phyloP scores from a whole-genome alignment of 23 tunicate genomes.

The Clavelina lepadiformis region DNA sequence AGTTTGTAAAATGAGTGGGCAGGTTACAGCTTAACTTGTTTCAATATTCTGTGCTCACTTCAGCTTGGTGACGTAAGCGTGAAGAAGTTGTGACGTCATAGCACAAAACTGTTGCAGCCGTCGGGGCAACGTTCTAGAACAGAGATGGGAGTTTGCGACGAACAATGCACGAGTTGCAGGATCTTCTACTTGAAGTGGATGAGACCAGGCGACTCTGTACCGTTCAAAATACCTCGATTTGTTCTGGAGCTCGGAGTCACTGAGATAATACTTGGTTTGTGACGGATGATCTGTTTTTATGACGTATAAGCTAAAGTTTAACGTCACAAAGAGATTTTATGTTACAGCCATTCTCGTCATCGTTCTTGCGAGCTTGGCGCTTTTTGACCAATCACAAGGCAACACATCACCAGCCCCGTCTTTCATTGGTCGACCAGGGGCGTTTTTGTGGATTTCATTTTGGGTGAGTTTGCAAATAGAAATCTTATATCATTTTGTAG shows the following conservation, averaged over 20 bases:
- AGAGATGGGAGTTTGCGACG: no score
- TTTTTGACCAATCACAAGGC: conserved; percentile 56
- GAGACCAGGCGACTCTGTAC: conserved; percentile 83
- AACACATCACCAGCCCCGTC: conserved; percentile 75
- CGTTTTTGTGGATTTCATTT: conserved; percentile 58
- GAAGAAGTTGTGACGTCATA: neutral
- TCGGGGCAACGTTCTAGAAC: no score
- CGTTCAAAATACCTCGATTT: conserved; percentile 39
- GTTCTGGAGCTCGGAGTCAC: conserved; percentile 48
- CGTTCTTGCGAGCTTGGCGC: conserved; percentile 50
- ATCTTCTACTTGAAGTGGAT: conserved; percentile 60
- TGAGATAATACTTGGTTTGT: conserved; percentile 36
- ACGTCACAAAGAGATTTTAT: neutral
- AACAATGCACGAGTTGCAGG: conserved; percentile 50
- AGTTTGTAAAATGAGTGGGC: no score
- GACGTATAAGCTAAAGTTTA: no score
- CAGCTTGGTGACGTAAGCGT: no score
- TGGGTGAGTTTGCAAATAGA: conserved; percentile 24
- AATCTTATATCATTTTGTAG: neutral
- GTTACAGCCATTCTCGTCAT: conserved; percentile 40
- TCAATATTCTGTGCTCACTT: no score
- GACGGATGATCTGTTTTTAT: neutral
- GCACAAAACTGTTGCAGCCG: neutral
- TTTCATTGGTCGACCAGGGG: conserved; percentile 74
- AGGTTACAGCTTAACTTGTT: no score